Conservation (phyloP, 2,888 invertebrate species). For the Acrocyrtus sp. region DNA sequence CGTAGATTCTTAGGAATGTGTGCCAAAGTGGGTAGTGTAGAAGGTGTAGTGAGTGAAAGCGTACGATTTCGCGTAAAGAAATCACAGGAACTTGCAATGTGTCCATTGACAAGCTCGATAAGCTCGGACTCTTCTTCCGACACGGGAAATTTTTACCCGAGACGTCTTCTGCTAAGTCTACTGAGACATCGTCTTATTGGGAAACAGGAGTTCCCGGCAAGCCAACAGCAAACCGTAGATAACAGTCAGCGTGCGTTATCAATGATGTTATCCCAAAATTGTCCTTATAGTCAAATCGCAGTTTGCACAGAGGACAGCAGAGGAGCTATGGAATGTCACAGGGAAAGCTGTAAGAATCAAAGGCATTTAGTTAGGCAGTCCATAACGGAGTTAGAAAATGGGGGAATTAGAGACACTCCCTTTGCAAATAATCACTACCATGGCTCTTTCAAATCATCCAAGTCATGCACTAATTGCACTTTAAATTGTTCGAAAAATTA, state of each 20-base stretch:
- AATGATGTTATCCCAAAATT: no score
- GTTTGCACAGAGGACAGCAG: no score
- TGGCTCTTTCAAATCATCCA: background rate
- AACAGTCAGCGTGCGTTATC: no score
- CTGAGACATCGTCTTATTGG: slow-evolving; percentile 35
- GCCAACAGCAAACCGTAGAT: background rate
- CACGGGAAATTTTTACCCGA: slow-evolving; percentile 48
- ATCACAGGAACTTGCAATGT: slow-evolving; percentile 37
- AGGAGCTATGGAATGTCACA: no score
- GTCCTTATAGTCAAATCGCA: no score
- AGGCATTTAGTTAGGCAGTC: background rate
- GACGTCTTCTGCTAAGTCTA: slow-evolving; percentile 55
- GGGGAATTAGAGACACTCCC: background rate
- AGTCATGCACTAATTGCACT: background rate
- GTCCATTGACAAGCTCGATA: slow-evolving; percentile 42
- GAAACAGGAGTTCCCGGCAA: slow-evolving; percentile 18
- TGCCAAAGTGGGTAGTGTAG: slow-evolving; percentile 36
- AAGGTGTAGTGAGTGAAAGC: slow-evolving; percentile 42
- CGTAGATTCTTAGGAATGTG: slow-evolving; percentile 18
- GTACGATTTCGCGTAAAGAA: slow-evolving; percentile 13
- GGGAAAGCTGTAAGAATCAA: background rate
- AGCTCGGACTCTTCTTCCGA: slow-evolving; percentile 11
- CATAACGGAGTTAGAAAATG: background rate
- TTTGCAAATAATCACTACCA: no score
- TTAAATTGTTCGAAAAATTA: no score